phyloP scores from a whole-genome alignment of 2,113 vertebrate genomes.

The Podarcis cretensis region DNA sequence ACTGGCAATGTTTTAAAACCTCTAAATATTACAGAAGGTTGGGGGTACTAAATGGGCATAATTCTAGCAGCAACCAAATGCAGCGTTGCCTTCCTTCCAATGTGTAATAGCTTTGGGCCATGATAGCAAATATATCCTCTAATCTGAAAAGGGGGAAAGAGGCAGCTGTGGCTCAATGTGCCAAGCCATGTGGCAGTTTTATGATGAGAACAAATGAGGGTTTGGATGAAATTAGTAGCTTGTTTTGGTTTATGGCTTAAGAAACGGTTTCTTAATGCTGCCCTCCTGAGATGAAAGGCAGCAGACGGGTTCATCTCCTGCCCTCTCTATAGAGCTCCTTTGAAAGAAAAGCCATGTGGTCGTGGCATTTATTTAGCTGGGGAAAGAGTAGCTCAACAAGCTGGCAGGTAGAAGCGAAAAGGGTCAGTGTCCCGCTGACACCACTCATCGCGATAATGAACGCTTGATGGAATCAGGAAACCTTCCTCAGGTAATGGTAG shows the following conservation, averaged over 20 bases:
- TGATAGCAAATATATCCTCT: background rate
- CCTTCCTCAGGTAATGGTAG: background rate
- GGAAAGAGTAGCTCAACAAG: conserved; percentile 18
- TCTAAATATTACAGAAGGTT: background rate
- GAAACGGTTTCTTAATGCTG: fast-evolving
- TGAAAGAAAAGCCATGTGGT: conserved; percentile 3
- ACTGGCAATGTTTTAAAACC: background rate
- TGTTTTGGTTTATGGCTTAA: conserved; percentile 50
- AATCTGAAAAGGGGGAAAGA: background rate
- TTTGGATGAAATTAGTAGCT: conserved; percentile 35
- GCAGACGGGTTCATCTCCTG: background rate
- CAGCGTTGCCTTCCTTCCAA: background rate
- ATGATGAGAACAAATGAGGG: conserved; percentile 33
- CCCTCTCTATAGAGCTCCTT: background rate
- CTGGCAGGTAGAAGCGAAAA: conserved; percentile 18
- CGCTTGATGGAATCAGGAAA: background rate
- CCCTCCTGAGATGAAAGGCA: conserved; percentile 7
- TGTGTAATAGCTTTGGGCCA: background rate
- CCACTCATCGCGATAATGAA: background rate
- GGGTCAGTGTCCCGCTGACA: background rate
- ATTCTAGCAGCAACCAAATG: background rate
- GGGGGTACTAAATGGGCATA: background rate
- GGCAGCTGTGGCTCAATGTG: conserved; percentile 23
- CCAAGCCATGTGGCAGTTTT: conserved; percentile 42
- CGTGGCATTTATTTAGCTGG: background rate